Evolutionary conservation across 2,113 vertebrate species (phyloP).

Genomic region (Perognathus longimembris): DNA sequence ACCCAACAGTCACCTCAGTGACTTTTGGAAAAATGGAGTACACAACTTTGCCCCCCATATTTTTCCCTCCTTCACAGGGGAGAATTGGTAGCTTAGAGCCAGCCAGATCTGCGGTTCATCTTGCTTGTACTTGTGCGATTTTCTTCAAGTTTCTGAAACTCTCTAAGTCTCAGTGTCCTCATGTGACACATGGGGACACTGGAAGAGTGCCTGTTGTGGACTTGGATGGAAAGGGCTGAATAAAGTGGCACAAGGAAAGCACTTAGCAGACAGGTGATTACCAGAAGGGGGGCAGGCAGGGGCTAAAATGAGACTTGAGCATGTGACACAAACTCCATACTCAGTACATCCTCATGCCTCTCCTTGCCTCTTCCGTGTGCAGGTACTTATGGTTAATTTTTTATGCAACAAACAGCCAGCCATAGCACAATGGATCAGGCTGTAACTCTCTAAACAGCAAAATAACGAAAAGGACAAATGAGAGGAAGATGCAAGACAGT

Average conservation of each 20-base stretch:
- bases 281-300: neutral
- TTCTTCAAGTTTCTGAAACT: neutral
- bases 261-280: neutral
- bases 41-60: neutral
- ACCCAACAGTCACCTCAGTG: neutral
- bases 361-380: neutral
- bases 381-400: constrained; percentile 31
- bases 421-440: neutral
- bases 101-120: neutral
- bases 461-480: constrained; percentile 25
- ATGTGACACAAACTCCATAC: neutral
- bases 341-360: neutral
- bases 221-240: neutral
- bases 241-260: neutral
- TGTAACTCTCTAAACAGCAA: neutral
- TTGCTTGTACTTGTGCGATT: neutral
- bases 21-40: neutral
- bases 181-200: constrained; percentile 10
- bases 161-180: constrained; percentile 17
- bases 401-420: neutral
- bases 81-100: neutral
- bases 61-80: too few relatives aligned
- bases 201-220: neutral
- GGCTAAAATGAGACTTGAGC: constrained; percentile 11
- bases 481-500: neutral